Evolutionary conservation across 2,797 vertebrate species (phyloP), one percentile per base, ranked within the genome.

Genomic region (Neosalanx taihuensis): DNA sequence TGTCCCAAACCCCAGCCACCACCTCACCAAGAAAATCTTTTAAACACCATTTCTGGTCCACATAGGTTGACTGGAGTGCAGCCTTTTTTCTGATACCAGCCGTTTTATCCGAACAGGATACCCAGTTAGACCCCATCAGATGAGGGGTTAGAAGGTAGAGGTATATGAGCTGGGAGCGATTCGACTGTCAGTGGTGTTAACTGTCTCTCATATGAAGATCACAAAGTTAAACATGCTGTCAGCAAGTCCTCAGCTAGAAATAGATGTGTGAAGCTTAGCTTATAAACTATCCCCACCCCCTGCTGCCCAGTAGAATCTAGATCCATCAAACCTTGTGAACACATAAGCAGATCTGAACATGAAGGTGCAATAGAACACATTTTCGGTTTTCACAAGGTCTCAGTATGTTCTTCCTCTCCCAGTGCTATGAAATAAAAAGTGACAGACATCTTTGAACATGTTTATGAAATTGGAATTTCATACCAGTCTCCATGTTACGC

Each of bases 201-300:
- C 83, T 85, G 87, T 88, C 88, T 89, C 84, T 89, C 83, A 85
- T 87, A 82, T 79, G 80, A 77, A 64, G 84, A 86, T 87, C 88
- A 86, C 83, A 86, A 89, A 89, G 87, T 87, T 89, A 90, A 90
- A 90, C 84, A 84, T 88, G 86, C 89, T 89, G 87, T 89, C 89
- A 90, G 87, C 87, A 76, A 84, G 86, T 87, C 88, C 80, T 87
- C 82, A 70, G 84, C 85, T 80, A 56, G 82, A 89, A 89, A 88
- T 89, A 87, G 87, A 89, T 67, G 84, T 86, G 88, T 90, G 87
- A 87, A 87, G 84, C 84, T 88, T 84, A 86, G 84, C 79, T 78
- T 62, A 84, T 83, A 86, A 85, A 84, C 81, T 82, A 59, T 70
- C 74, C 58, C 76, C 81, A 69, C 81, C 81, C 80, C 81, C 80